phyloP scores from a whole-genome alignment of 2,888 invertebrate genomes.

The Acanthoscelides obtectus region DNA sequence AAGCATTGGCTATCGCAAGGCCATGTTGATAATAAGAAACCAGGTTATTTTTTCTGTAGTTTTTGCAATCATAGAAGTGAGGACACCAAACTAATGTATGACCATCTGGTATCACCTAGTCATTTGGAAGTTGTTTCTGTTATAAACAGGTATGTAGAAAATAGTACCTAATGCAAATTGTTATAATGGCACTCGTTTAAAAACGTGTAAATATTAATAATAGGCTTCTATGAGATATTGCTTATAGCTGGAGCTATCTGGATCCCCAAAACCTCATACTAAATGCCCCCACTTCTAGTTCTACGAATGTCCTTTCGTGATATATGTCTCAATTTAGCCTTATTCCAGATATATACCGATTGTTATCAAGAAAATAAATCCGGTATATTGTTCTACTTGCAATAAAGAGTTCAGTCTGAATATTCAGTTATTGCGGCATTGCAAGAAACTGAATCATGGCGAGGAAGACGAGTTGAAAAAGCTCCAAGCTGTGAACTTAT shows the following conservation, averaged over 20 bases:
- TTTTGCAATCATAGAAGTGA: constrained; percentile 68
- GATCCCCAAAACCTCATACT: too few species aligned
- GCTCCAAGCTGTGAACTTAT: constrained; percentile 57
- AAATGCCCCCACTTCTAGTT: too few species aligned
- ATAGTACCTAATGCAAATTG: too few species aligned
- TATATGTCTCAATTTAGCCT: too few species aligned
- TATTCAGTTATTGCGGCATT: constrained; percentile 64
- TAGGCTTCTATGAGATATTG: too few species aligned
- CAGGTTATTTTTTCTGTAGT: constrained; percentile 66
- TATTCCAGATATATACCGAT: constrained; percentile 51
- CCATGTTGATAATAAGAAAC: constrained; percentile 47
- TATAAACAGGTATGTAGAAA: constrained; percentile 67
- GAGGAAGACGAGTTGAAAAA: constrained; percentile 20
- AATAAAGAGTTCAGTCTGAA: constrained; percentile 67
- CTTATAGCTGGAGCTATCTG: too few species aligned
- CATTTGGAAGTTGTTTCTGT: constrained; percentile 71
- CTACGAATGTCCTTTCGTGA: too few species aligned
- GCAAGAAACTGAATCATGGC: constrained; percentile 46
- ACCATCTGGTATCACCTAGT: constrained; percentile 60
- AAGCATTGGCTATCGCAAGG: constrained; percentile 73
- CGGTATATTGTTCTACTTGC: constrained; percentile 64
- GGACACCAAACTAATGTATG: constrained; percentile 60
- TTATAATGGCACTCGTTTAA: too few species aligned
- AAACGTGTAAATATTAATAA: too few species aligned
- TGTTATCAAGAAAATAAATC: constrained; percentile 63